Evolutionary conservation across 2,113 vertebrate species (phyloP).

Genomic region (Mandrillus leucophaeus): DNA sequence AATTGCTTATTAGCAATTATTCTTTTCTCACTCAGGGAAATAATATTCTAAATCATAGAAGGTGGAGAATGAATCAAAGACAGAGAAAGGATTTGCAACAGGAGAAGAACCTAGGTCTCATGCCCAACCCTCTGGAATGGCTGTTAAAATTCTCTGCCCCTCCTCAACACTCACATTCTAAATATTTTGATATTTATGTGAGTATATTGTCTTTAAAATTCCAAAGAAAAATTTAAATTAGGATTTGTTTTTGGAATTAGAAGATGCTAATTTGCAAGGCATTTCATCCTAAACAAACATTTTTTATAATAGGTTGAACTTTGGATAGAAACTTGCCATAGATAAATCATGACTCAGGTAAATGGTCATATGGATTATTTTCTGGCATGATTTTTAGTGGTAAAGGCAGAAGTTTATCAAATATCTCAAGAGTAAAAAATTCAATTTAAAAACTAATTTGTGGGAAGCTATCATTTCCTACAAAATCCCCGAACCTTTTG

Average conservation of each 20-base stretch:
- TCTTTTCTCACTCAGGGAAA: not conserved
- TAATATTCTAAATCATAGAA: not conserved
- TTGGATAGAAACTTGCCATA: not conserved
- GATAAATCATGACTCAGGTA: not conserved
- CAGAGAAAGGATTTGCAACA: not conserved
- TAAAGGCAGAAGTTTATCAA: constrained; percentile 31
- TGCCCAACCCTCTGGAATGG: not conserved
- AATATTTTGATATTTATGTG: not conserved
- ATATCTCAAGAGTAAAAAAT: constrained; percentile 29
- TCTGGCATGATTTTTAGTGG: constrained; percentile 1
- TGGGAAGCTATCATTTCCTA: constrained; percentile 20
- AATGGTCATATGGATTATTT: not conserved
- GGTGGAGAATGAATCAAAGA: not conserved
- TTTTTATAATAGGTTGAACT: constrained; percentile 13
- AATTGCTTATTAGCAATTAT: not conserved
- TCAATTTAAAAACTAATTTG: constrained; percentile 36
- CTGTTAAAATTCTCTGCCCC: not conserved
- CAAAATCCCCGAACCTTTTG: not conserved
- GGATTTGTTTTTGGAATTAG: constrained; percentile 11
- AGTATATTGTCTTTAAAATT: not conserved
- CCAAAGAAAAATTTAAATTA: constrained; percentile 12
- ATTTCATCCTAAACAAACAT: not conserved
- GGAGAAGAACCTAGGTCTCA: not conserved
- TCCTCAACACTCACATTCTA: not conserved
- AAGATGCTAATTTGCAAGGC: not conserved